A percentile compares a stretch with the other conserved stretches of the same genome.
Evolutionary conservation across 2,888 invertebrate species (phyloP).

Genomic region (Miltochrista miniata): DNA sequence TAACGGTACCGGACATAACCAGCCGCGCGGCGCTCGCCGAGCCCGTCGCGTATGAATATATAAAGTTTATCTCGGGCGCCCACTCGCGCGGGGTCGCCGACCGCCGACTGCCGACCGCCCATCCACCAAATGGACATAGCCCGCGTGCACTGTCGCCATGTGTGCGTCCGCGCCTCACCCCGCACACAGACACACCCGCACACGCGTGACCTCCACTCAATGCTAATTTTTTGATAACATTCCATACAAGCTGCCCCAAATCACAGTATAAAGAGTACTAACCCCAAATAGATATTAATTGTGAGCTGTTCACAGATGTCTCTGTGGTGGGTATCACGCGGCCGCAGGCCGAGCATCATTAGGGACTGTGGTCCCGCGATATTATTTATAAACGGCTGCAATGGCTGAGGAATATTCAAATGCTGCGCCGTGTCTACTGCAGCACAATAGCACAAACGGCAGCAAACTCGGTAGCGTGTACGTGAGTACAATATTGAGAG

Average conservation of each 20-base stretch:
- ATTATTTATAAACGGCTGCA: neutral
- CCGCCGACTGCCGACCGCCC: conserved; percentile 43
- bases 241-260: conserved; percentile 5
- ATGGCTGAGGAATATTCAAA: conserved; percentile 1
- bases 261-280: no score
- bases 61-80: conserved; percentile 39
- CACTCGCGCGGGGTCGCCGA: conserved; percentile 30
- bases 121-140: conserved; percentile 44
- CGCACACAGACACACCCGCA: conserved; percentile 3
- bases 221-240: conserved; percentile 23
- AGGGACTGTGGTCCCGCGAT: neutral
- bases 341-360: neutral
- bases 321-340: conserved; percentile 3
- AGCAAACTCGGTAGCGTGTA: neutral
- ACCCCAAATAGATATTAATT: conserved; percentile 10
- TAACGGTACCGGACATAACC: conserved; percentile 58
- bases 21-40: conserved; percentile 30
- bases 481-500: neutral
- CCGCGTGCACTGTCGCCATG: conserved; percentile 40
- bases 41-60: conserved; percentile 37
- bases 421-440: neutral
- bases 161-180: conserved; percentile 8
- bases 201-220: neutral
- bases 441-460: no score
- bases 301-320: conserved; percentile 8